Base-by-base conservation (phyloP, 2,888 invertebrate species). In the Erebia palarica region DNA sequence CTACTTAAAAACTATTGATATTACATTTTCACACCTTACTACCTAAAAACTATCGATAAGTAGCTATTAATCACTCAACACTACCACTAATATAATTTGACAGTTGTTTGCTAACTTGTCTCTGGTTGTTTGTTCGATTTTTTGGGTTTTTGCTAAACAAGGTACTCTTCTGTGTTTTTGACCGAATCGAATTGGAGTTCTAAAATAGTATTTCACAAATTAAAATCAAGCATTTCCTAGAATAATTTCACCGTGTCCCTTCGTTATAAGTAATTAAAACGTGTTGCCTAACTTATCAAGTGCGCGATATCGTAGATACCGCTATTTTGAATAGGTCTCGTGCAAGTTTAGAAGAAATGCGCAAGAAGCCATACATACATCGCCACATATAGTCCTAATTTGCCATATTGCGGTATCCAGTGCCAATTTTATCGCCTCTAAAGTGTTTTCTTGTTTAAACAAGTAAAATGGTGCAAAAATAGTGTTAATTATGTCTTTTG, bases 281-380 rank as follows among this genome's bases (percentile, higher is more conserved):
- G 18, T 63, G 63, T 49, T 21, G 1, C 11, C 3, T 9, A 49
- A 14, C 21, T 8, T 63, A 11, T 14, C 14, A 63, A 63, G 49
- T 47, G 21, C 21, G 14, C 14, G 14, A 47, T 14, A 21, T 0
- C 3, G 49, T 2, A 3, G 49, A 8, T 21, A 49, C 5, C 21
- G 49, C 21, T 21, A 8, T 11, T 51, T 21, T 61, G 47, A 27
- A 64, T 64, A 51, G 18, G 72, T 77, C 75, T 73, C 55, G 55
- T 18, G 18, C 16, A 55, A 18, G 51, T 51, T 51, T 51, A 66
- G 72, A 72, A 75, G 76, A 72, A 76, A 71, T 70, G 58, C 63
- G 55, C 68, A 66, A 67, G 75, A 75, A 75, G 76, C 75, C 77
- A 76, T 77, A 77, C 77, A 75, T 75, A 76, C 76, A 76, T 71